Conservation (phyloP, 2,797 vertebrate species). For the Hipposideros larvatus region DNA sequence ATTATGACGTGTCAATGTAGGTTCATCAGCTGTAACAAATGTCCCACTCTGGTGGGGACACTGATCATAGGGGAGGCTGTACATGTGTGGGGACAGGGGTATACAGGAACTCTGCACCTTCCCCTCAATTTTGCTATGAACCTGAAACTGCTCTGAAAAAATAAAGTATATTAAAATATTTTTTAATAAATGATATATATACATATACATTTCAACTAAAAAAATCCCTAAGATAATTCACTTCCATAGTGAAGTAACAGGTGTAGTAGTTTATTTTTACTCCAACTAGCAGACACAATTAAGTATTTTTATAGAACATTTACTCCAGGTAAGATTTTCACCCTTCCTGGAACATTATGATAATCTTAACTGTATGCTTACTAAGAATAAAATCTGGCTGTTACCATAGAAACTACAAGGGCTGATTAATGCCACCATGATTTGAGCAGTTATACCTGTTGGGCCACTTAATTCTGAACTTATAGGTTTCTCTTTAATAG, state of each 20-base stretch:
- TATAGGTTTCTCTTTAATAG: conserved; percentile 67
- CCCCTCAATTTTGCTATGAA: conserved; percentile 30
- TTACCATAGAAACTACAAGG: conserved; percentile 72
- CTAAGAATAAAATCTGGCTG: not conserved
- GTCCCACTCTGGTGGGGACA: not conserved
- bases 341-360: not conserved
- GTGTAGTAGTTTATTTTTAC: conserved; percentile 53
- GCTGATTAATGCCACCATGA: not conserved
- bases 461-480: conserved; percentile 30
- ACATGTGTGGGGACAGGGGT: too few species aligned
- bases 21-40: not conserved
- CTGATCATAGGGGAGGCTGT: not conserved
- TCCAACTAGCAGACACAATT: conserved; percentile 62
- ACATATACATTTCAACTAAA: not conserved
- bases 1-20: not conserved
- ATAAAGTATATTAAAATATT: conserved; percentile 25
- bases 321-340: conserved; percentile 44
- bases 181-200: not conserved
- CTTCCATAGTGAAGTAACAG: conserved; percentile 53
- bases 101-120: not conserved
- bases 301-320: conserved; percentile 45
- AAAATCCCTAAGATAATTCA: conserved; percentile 28
- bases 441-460: conserved; percentile 68
- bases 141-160: conserved; percentile 56
- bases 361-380: not conserved